A percentile compares a stretch with the other conserved stretches of the same genome.
Conservation (phyloP, 2,113 vertebrate genomes). For the Epinephelus fuscoguttatus region DNA sequence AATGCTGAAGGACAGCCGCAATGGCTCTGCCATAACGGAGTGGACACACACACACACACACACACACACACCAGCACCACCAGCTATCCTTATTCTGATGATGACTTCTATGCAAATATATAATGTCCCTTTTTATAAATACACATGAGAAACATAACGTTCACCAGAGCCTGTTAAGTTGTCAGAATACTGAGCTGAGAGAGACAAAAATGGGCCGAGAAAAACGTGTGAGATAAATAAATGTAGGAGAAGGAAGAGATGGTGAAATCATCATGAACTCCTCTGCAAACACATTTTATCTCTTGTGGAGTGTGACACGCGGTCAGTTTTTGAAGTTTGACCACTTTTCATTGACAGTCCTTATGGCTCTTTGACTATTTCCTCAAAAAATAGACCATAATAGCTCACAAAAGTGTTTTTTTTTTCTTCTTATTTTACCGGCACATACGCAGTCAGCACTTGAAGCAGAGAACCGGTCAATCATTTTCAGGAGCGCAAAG, state of each 20-base stretch:
- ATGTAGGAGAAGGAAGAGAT: neutral
- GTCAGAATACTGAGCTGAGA: conserved; percentile 21
- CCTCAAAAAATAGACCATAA: neutral
- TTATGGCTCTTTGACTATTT: neutral
- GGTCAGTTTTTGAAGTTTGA: conserved; percentile 11
- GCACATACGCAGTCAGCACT: neutral
- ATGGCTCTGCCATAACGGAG: conserved; percentile 35
- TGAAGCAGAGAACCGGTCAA: conserved; percentile 36
- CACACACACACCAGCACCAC: neutral
- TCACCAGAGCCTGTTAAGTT: conserved; percentile 3
- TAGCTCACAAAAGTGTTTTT: conserved; percentile 19
- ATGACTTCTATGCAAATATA: conserved; percentile 14
- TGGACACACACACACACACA: conserved; percentile 27
- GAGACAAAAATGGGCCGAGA: neutral
- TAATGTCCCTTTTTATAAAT: conserved; percentile 33
- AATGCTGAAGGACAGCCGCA: conserved; percentile 71
- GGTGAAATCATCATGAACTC: neutral
- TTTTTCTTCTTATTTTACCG: conserved; percentile 14
- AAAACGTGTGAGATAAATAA: conserved; percentile 13
- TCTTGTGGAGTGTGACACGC: neutral
- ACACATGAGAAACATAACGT: conserved; percentile 20
- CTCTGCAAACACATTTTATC: conserved; percentile 25
- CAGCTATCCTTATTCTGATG: conserved; percentile 26
- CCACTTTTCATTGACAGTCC: conserved; percentile 9
- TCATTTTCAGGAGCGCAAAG: conserved; percentile 36